Conservation (phyloP, 2,113 vertebrate species). For the Agelaius tricolor region DNA sequence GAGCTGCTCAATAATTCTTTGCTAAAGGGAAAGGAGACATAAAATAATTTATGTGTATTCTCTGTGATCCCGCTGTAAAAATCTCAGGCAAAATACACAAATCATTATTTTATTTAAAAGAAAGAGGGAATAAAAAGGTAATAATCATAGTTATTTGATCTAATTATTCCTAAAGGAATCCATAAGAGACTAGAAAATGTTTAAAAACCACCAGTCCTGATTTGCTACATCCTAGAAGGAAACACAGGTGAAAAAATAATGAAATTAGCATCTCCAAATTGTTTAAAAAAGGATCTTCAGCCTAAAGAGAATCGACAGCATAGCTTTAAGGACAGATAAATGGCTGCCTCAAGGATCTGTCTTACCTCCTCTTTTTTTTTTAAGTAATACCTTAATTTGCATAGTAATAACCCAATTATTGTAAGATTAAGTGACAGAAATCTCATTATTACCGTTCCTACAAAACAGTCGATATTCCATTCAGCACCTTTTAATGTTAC, state of each 20-base stretch:
- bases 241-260: conserved; percentile 50
- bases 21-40: neutral
- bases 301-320: conserved; percentile 64
- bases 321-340: conserved; percentile 75
- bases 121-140: conserved; percentile 32
- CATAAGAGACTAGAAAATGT: conserved; percentile 36
- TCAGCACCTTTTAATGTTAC: conserved; percentile 80
- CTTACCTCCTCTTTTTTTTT: conserved; percentile 68
- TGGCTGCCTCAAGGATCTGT: conserved; percentile 71
- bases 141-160: conserved; percentile 48
- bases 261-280: conserved; percentile 68
- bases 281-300: conserved; percentile 68
- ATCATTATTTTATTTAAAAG: conserved; percentile 32
- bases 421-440: conserved; percentile 83
- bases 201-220: conserved; percentile 19
- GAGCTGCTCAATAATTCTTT: neutral
- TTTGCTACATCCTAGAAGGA: conserved; percentile 40
- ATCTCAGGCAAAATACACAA: conserved; percentile 37
- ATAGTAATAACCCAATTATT: conserved; percentile 86
- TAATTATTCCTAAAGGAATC: conserved; percentile 71
- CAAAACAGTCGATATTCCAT: conserved; percentile 81
- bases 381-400: conserved; percentile 83
- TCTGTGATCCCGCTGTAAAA: conserved; percentile 1
- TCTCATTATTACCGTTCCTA: conserved; percentile 81
- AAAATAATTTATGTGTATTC: conserved; percentile 26